These are phyloP conservation scores for Catharus minimus DNA, from an alignment of 2,113 vertebrate species.

Conservation along the genomic window DNA sequence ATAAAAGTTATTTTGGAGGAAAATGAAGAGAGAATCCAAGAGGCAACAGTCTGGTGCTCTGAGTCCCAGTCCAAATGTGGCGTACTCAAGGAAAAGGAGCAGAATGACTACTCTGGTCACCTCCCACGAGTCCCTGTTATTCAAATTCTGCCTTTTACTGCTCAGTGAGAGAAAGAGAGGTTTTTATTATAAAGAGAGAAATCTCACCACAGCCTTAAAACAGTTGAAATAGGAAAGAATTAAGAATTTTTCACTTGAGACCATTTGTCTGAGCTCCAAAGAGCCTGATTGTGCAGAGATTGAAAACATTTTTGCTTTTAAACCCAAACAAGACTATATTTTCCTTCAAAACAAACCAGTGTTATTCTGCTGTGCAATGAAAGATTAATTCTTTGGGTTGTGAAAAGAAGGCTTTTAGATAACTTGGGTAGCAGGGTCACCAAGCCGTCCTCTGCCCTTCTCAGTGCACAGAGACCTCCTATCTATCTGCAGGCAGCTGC, in stretches of 20 bases:
- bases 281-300: not conserved
- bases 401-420: constrained; percentile 10
- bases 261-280: not conserved
- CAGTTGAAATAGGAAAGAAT: not conserved
- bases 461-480: constrained; percentile 5
- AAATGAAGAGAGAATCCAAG: not conserved
- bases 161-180: not conserved
- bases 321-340: not conserved
- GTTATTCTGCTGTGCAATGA: not conserved
- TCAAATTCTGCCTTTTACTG: not conserved
- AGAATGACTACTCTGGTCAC: rapidly evolving
- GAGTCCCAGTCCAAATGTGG: rapidly evolving
- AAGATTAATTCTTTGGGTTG: not conserved
- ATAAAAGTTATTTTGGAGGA: not conserved
- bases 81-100: not conserved
- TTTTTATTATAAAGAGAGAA: not conserved
- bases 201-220: not conserved
- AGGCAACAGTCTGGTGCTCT: not conserved
- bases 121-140: not conserved
- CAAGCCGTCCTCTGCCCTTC: not conserved
- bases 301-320: constrained; percentile 30
- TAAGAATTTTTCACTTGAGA: not conserved
- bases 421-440: not conserved
- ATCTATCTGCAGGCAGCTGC: not conserved
- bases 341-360: constrained; percentile 14